Conservation (phyloP, 2,888 invertebrate species). For the Notocelia uddmanniana region DNA sequence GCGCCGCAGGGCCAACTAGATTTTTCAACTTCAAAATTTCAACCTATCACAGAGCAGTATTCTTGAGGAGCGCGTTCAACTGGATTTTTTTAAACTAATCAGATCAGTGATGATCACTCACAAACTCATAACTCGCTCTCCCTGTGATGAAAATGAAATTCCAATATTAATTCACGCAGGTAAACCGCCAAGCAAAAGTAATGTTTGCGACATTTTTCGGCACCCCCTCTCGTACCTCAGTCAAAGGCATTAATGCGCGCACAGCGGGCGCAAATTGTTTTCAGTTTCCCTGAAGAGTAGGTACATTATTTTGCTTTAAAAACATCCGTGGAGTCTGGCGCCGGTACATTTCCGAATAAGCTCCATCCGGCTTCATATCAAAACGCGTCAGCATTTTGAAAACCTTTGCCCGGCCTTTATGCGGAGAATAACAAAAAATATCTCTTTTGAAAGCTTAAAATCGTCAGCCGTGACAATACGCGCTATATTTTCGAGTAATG, state of each 20-base stretch:
- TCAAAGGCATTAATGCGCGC: neutral
- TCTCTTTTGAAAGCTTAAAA: slow-evolving; percentile 21
- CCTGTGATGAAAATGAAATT: too few relatives aligned
- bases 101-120: too few relatives aligned
- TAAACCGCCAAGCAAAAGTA: too few relatives aligned
- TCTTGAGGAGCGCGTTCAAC: too few relatives aligned
- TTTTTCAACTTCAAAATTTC: too few relatives aligned
- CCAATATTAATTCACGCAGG: too few relatives aligned
- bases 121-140: too few relatives aligned
- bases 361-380: slow-evolving; percentile 21
- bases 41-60: too few relatives aligned
- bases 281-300: neutral
- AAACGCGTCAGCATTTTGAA: slow-evolving; percentile 24
- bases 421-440: slow-evolving; percentile 26
- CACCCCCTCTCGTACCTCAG: too few relatives aligned
- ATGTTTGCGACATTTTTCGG: too few relatives aligned
- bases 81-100: too few relatives aligned
- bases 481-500: neutral
- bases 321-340: neutral
- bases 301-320: neutral
- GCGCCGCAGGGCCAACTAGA: too few relatives aligned
- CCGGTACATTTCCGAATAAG: slow-evolving; percentile 14
- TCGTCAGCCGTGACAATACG: neutral
- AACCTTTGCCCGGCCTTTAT: slow-evolving; percentile 13
- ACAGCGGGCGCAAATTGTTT: neutral